These are phyloP conservation scores for Hassar affinis DNA, from an alignment of 2,113 vertebrate genomes.

Conservation along the genomic window DNA sequence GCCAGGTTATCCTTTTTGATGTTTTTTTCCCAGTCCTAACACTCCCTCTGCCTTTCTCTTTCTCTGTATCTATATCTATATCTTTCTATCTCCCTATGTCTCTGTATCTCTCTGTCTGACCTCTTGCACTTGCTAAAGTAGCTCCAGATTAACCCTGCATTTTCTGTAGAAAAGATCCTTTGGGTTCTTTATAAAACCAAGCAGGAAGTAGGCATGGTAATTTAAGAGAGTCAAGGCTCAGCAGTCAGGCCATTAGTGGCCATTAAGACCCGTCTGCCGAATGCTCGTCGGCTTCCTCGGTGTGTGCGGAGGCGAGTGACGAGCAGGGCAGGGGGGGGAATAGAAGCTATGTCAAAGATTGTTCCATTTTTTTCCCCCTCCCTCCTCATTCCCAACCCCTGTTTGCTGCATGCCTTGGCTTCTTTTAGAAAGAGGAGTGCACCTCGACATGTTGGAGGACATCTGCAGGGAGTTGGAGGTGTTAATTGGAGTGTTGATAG, in stretches of 20 bases:
- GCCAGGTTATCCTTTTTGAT: not conserved
- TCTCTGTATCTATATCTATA: not conserved
- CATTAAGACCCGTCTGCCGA: constrained; percentile 43
- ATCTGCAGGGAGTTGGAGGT: constrained; percentile 44
- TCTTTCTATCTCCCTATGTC: too few relatives aligned
- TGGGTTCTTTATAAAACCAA: constrained; percentile 11
- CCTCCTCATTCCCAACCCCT: not conserved
- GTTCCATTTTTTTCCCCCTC: not conserved
- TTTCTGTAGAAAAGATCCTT: not conserved
- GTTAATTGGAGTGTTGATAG: constrained; percentile 50
- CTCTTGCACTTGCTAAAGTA: not conserved
- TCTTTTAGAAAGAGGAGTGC: constrained; percentile 38
- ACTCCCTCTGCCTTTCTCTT: not conserved
- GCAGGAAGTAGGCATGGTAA: constrained; percentile 23
- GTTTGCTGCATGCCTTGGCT: constrained; percentile 6
- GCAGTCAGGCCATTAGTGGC: constrained; percentile 42
- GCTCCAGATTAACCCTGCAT: constrained; percentile 1
- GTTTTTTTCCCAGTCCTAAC: not conserved
- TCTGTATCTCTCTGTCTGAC: not conserved
- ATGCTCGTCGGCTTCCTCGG: constrained; percentile 12
- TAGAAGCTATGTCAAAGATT: constrained; percentile 38
- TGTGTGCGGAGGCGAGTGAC: constrained; percentile 17
- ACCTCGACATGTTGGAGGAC: constrained; percentile 40
- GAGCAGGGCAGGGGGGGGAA: constrained; percentile 15
- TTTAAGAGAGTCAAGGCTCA: constrained; percentile 14